Conservation (phyloP, 1,140 invertebrate species). For the Galleria mellonella region DNA sequence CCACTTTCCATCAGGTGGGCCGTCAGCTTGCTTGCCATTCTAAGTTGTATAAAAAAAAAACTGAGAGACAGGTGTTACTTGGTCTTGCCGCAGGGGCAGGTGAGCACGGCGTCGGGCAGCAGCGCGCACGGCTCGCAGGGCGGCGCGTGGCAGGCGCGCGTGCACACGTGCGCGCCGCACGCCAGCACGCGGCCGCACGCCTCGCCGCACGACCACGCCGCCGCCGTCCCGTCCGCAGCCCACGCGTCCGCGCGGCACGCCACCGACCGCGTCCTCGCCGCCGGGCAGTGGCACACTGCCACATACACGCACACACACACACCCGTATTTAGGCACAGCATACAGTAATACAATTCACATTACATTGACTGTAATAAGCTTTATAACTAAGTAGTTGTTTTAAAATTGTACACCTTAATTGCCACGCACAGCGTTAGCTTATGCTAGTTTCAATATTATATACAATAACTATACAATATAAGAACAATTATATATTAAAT, state of each 20-base stretch:
- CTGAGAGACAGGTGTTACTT: conserved; percentile 30
- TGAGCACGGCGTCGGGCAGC: conserved; percentile 78
- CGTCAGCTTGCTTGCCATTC: too few species aligned
- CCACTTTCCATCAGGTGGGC: too few species aligned
- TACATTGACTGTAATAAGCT: too few species aligned
- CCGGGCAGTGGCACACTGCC: conserved; percentile 59
- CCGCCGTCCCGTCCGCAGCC: conserved; percentile 66
- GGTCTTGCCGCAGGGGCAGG: conserved; percentile 92
- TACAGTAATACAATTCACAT: too few species aligned
- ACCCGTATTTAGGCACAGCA: too few species aligned
- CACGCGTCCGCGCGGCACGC: conserved; percentile 58
- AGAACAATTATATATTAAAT: too few species aligned
- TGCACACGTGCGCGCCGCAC: conserved; percentile 88
- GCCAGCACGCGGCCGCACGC: conserved; percentile 80
- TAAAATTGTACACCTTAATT: too few species aligned
- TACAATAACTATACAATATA: too few species aligned
- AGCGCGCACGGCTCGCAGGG: conserved; percentile 78
- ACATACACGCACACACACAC: background rate
- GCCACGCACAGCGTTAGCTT: too few species aligned
- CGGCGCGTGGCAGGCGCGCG: conserved; percentile 81
- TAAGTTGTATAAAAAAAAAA: too few species aligned
- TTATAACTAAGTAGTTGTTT: too few species aligned
- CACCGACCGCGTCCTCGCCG: conserved; percentile 72
- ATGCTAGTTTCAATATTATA: too few species aligned
- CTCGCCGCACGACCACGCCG: conserved; percentile 78